phyloP scores from a whole-genome alignment of 2,888 invertebrate species.

The Odontomyia ornata region DNA sequence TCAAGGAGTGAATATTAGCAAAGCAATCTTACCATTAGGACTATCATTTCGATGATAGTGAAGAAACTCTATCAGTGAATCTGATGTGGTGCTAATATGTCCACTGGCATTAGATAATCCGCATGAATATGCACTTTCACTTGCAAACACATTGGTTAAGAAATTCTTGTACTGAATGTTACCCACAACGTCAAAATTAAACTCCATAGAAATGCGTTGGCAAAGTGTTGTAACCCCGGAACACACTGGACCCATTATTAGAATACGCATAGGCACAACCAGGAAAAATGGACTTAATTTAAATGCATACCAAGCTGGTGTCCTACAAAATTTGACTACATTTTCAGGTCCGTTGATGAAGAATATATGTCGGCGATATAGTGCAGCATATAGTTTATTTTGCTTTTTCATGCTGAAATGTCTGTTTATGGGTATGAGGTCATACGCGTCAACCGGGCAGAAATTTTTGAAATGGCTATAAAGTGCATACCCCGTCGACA shows the following conservation, averaged over 20 bases:
- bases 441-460: slow-evolving; percentile 72
- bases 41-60: slow-evolving; percentile 66
- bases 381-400: slow-evolving; percentile 66
- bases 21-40: slow-evolving; percentile 62
- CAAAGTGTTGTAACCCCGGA: slow-evolving; percentile 71
- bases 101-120: no score
- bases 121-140: no score
- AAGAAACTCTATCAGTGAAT: slow-evolving; percentile 66
- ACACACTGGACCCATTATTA: slow-evolving; percentile 71
- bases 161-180: no score
- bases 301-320: slow-evolving; percentile 69
- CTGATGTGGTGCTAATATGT: no score
- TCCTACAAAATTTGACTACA: slow-evolving; percentile 65
- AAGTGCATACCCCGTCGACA: slow-evolving; percentile 70
- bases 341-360: slow-evolving; percentile 67
- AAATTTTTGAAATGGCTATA: slow-evolving; percentile 71
- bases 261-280: slow-evolving; percentile 67
- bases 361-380: slow-evolving; percentile 70
- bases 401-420: slow-evolving; percentile 43
- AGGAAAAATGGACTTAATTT: slow-evolving; percentile 64
- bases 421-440: slow-evolving; percentile 53
- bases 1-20: not conserved
- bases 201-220: slow-evolving; percentile 66
- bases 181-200: slow-evolving; percentile 61
- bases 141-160: no score